Evolutionary conservation across 1,140 invertebrate species (phyloP).

Genomic region (Chrysoperla carnea): DNA sequence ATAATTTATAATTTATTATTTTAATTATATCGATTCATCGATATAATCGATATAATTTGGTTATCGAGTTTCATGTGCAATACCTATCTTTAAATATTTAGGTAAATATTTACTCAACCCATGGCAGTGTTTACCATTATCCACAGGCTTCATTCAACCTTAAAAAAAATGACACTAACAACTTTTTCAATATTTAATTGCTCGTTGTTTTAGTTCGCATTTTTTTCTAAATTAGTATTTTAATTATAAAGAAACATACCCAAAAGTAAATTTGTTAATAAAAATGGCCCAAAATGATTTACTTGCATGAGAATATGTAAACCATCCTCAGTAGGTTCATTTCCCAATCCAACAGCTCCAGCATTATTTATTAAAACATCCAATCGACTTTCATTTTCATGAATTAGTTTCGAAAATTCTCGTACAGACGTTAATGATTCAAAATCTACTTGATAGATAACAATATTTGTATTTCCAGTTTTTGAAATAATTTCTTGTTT

Average conservation of each 20-base stretch:
- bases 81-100: too few relatives aligned
- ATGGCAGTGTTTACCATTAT: too few relatives aligned
- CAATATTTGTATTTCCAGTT: slow-evolving; percentile 20
- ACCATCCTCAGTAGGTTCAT: slow-evolving; percentile 25
- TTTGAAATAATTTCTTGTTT: slow-evolving; percentile 18
- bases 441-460: slow-evolving; percentile 20
- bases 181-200: too few relatives aligned
- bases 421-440: slow-evolving; percentile 25
- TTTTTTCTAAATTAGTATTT: slow-evolving; percentile 1
- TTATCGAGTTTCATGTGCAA: too few relatives aligned
- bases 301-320: slow-evolving; percentile 28
- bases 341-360: slow-evolving; percentile 11
- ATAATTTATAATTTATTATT: too few relatives aligned
- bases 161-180: too few relatives aligned
- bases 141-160: too few relatives aligned
- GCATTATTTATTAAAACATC: slow-evolving; percentile 41
- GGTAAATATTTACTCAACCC: too few relatives aligned
- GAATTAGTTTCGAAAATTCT: slow-evolving; percentile 25
- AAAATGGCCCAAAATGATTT: slow-evolving; percentile 34
- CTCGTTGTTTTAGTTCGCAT: too few relatives aligned
- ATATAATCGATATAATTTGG: too few relatives aligned
- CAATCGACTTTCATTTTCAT: slow-evolving; percentile 21
- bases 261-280: slow-evolving; percentile 31
- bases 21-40: too few relatives aligned
- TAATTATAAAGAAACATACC: slow-evolving; percentile 20